phyloP scores from a whole-genome alignment of 2,888 invertebrate genomes.

The Galeruca laticollis region DNA sequence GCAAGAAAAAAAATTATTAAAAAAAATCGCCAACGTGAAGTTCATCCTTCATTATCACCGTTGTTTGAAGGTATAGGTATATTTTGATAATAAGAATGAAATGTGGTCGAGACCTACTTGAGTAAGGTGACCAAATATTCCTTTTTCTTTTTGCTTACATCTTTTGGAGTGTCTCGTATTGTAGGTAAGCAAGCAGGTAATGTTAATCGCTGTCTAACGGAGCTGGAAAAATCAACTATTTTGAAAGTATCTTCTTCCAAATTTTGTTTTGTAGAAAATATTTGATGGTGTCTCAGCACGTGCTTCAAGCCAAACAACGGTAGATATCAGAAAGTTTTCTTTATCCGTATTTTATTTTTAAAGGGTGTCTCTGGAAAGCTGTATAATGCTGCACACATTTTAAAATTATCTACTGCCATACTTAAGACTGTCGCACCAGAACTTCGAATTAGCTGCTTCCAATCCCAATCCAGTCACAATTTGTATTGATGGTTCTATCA shows the following conservation, averaged over 20 bases:
- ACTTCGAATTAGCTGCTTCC: no score
- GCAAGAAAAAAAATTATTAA: no score
- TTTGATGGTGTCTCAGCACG: constrained; percentile 13
- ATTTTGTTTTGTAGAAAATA: constrained; percentile 21
- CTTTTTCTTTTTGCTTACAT: no score
- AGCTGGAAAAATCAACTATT: constrained; percentile 27
- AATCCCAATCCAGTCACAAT: constrained; percentile 7
- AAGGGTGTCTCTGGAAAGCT: not conserved
- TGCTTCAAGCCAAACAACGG: constrained; percentile 25
- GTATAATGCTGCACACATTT: not conserved
- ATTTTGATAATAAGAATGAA: no score
- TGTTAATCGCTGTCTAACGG: constrained; percentile 13
- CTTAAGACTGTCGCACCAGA: no score
- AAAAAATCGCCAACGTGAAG: no score
- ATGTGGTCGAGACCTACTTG: no score
- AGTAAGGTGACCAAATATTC: no score
- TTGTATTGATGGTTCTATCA: constrained; percentile 28
- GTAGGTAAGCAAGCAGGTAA: constrained; percentile 8
- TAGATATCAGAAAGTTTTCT: constrained; percentile 22
- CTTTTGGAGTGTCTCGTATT: not conserved
- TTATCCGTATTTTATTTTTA: not conserved
- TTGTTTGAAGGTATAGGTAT: no score
- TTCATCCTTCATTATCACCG: no score
- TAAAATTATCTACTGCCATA: constrained; percentile 19
- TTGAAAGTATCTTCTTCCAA: constrained; percentile 22